phyloP scores from a whole-genome alignment of 2,888 invertebrate species.

The Philereme vetulata region DNA sequence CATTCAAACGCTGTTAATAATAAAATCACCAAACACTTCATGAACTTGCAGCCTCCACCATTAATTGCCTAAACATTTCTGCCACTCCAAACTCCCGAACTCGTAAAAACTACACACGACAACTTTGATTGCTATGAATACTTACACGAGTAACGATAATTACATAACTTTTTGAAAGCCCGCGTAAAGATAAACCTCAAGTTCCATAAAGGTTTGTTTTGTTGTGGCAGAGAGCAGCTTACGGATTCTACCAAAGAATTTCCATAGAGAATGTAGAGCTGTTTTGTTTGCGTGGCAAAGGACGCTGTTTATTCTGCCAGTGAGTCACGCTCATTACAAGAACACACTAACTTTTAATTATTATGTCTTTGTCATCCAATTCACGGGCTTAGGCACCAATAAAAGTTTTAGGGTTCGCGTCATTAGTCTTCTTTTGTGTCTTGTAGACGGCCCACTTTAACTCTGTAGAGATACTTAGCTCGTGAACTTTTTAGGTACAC shows the following conservation, averaged over 20 bases:
- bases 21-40: constrained; percentile 26
- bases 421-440: constrained; percentile 24
- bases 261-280: constrained; percentile 9
- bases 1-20: constrained; percentile 6
- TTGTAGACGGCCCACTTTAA: constrained; percentile 16
- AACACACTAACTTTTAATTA: constrained; percentile 17
- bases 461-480: constrained; percentile 15
- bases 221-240: constrained; percentile 16
- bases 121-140: constrained; percentile 33
- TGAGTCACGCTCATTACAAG: constrained; percentile 16
- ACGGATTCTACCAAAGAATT: constrained; percentile 18
- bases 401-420: constrained; percentile 19
- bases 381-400: constrained; percentile 14
- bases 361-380: constrained; percentile 23
- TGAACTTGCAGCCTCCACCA: constrained; percentile 10
- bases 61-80: constrained; percentile 16
- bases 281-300: constrained; percentile 9
- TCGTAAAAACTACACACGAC: constrained; percentile 30
- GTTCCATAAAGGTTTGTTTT: constrained; percentile 19
- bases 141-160: constrained; percentile 24
- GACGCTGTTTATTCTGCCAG: constrained; percentile 9
- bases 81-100: constrained; percentile 10
- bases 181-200: constrained; percentile 26
- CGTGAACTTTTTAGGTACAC: constrained; percentile 16
- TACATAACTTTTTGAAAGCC: constrained; percentile 29